phyloP scores from a whole-genome alignment of 2,888 invertebrate species.

The Thereva nobilitata region DNA sequence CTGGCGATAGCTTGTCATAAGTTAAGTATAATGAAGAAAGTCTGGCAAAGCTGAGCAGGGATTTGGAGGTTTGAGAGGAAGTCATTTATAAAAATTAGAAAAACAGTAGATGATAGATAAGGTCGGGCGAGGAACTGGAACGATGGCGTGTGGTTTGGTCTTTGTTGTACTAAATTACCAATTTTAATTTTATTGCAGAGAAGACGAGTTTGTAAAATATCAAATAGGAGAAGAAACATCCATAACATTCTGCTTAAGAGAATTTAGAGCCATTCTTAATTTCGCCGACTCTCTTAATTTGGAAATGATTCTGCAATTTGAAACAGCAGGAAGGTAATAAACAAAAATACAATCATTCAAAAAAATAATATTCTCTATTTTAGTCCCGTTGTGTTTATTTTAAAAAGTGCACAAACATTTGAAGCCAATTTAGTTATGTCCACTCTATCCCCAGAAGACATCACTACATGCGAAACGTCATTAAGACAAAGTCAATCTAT shows the following conservation, averaged over 20 bases:
- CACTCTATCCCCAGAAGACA: constrained; percentile 58
- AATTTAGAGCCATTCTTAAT: constrained; percentile 75
- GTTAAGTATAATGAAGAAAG: no score
- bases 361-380: constrained; percentile 45
- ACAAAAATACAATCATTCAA: not conserved
- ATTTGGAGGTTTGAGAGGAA: no score
- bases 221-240: constrained; percentile 62
- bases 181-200: constrained; percentile 41
- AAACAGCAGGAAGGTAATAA: constrained; percentile 71
- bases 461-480: constrained; percentile 50
- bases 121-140: no score
- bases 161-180: constrained; percentile 8
- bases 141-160: not conserved
- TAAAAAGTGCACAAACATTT: constrained; percentile 73
- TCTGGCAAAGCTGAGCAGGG: no score
- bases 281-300: constrained; percentile 78
- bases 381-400: constrained; percentile 74
- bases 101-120: not conserved
- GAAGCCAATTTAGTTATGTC: constrained; percentile 82
- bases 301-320: constrained; percentile 73
- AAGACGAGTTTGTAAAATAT: constrained; percentile 52
- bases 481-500: constrained; percentile 36
- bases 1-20: no score
- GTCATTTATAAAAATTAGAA: no score
- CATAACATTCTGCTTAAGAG: constrained; percentile 85